Base-by-base conservation (phyloP, 2,113 vertebrate genomes). In the Sturnus vulgaris region DNA sequence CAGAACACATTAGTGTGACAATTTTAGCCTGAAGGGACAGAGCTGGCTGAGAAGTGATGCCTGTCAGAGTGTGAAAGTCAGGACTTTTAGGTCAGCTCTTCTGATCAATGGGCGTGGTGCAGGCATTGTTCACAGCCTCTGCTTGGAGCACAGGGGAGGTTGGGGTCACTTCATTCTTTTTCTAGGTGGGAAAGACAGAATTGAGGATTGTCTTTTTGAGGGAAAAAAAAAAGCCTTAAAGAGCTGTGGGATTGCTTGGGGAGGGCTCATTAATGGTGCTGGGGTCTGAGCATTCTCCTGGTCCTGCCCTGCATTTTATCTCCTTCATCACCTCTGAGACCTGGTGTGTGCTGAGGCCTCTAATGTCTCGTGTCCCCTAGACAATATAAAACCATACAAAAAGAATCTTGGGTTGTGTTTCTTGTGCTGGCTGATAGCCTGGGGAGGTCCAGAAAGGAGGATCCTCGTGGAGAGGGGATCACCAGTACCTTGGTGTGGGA, bases 1-100 rank as follows among this genome's bases (percentile, higher is more conserved):
- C 68, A 70, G 87, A 73, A 15, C 65, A 7, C 56, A 56, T n/a
- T 7, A 63, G 57, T 3, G 28, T 92, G 93, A 76, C 46, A 37
- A 1, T 71, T 90, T 69, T 35, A 82, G 94, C 93, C 96, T 73
- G 90, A 50, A 68, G 96, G 92, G 78, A 72, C 82, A 82, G 90
- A 28, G 68, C 7, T 75, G 73, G 71, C 80, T 50, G 87, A 7
- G 47, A 12, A 20, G 68, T 35, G 86, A 56, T 88, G 87, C 28
- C 75, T 80, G 66, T 75, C 65, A 44, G 70, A 85, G 40, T 82
- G 75, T 86, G 80, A 80, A 73, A 83, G 88, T 50, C 92, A 92
- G 86, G 76, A 28, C 64, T 77, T 86, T 3, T 12, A 63, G 94
- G 92, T 94, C 92, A 92, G 76, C 88, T 66, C 2, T 55, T 28